A percentile compares a stretch with the other conserved stretches of the same genome.
Evolutionary conservation across 2,888 invertebrate species (phyloP).

Genomic region (Clitarchus hookeri): DNA sequence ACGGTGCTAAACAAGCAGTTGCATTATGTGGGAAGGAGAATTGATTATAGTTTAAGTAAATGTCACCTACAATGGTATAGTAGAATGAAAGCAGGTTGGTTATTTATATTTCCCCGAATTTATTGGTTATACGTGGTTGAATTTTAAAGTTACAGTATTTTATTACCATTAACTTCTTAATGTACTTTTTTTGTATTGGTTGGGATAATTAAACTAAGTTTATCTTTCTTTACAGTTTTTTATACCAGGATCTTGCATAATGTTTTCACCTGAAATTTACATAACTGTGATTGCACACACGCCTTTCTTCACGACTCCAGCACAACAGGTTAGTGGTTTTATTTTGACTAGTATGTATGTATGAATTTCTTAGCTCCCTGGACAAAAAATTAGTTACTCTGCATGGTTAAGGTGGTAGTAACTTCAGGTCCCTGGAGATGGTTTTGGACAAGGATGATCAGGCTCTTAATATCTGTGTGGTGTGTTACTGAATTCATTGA

Average conservation of each 20-base stretch:
- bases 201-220: not conserved
- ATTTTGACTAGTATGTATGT: not conserved
- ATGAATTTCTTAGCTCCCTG: not conserved
- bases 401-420: too few relatives aligned
- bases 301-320: conserved; percentile 71
- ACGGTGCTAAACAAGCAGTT: too few relatives aligned
- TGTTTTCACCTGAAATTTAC: conserved; percentile 70
- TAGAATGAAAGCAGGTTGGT: not conserved
- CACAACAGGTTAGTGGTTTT: conserved; percentile 62
- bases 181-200: not conserved
- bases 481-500: too few relatives aligned
- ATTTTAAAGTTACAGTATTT: not conserved
- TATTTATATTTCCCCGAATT: not conserved
- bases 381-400: too few relatives aligned
- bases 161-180: not conserved
- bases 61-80: too few relatives aligned
- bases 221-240: conserved; percentile 60
- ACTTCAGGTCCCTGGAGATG: too few relatives aligned
- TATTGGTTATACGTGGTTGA: not conserved
- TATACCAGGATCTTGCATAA: conserved; percentile 66
- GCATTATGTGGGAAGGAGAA: too few relatives aligned
- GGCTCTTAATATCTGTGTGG: too few relatives aligned
- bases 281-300: conserved; percentile 77
- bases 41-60: too few relatives aligned
- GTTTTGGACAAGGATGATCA: too few relatives aligned